Evolutionary conservation across 2,888 invertebrate genomes (phyloP).

Genomic region (Dynastes tityus): DNA sequence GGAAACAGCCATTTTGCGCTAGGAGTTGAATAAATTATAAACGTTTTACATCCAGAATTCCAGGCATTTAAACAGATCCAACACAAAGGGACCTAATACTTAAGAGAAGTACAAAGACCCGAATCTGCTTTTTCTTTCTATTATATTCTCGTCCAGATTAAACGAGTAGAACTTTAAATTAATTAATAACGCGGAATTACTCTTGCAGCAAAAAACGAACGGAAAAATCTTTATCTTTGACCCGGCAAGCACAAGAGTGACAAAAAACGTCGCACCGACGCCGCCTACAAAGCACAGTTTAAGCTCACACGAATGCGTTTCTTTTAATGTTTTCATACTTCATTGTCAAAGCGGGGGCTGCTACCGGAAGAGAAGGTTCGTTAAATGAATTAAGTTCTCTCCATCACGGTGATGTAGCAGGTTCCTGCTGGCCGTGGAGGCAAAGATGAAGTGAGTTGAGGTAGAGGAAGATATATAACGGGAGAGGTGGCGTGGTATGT

Average conservation of each 20-base stretch:
- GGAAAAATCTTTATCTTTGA: slow-evolving; percentile 17
- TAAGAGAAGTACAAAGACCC: not conserved
- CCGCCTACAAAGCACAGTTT: slow-evolving; percentile 18
- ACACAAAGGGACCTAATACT: too few relatives aligned
- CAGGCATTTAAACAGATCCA: too few relatives aligned
- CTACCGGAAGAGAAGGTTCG: slow-evolving; percentile 24
- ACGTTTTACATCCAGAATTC: too few relatives aligned
- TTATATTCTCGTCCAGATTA: not conserved
- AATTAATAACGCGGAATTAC: slow-evolving; percentile 22
- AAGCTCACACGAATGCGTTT: slow-evolving; percentile 12
- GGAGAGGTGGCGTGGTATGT: too few relatives aligned
- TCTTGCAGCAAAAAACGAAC: not conserved
- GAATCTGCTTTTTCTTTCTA: not conserved
- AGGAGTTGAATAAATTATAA: too few relatives aligned
- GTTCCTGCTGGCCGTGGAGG: not conserved
- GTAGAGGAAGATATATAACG: too few relatives aligned
- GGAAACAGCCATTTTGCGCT: too few relatives aligned
- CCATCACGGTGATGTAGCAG: not conserved
- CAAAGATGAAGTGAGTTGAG: not conserved
- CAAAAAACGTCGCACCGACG: slow-evolving; percentile 3
- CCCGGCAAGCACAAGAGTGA: slow-evolving; percentile 5
- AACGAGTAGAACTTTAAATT: slow-evolving; percentile 16
- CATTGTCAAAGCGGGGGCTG: slow-evolving; percentile 28
- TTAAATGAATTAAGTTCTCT: slow-evolving; percentile 34
- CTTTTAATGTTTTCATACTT: slow-evolving; percentile 40